Percentiles rank a stretch among this genome's conserved stretches.
Conservation (phyloP, 1,140 invertebrate species). For the Cotesia chilonis region DNA sequence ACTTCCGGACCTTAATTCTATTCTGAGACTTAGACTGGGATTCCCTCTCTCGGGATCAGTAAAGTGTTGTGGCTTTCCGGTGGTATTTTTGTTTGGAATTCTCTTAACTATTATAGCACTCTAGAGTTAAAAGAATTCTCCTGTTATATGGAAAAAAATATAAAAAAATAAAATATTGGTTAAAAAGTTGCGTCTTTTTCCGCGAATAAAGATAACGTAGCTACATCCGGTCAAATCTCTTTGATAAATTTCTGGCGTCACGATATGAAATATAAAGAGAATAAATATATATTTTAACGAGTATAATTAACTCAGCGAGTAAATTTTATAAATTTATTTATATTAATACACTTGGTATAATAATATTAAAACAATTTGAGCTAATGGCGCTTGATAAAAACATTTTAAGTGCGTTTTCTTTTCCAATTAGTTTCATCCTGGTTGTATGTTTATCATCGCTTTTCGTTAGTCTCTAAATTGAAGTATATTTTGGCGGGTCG, state of each 20-base stretch:
- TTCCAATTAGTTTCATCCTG: background rate
- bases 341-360: background rate
- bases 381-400: background rate
- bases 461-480: constrained; percentile 17
- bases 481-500: constrained; percentile 28
- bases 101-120: background rate
- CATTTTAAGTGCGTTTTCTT: background rate
- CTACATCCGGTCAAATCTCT: constrained; percentile 17
- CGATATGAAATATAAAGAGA: constrained; percentile 8
- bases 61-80: constrained; percentile 27
- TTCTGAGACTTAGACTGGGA: constrained; percentile 14
- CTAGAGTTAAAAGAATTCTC: background rate
- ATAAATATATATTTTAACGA: background rate
- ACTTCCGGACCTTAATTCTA: constrained; percentile 19
- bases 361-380: background rate
- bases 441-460: constrained; percentile 22
- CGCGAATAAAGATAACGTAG: constrained; percentile 15
- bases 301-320: background rate
- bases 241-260: constrained; percentile 23
- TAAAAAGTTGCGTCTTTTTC: constrained; percentile 9
- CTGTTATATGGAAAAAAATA: too few relatives aligned
- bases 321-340: background rate
- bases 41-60: constrained; percentile 16
- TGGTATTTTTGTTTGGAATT: constrained; percentile 16
- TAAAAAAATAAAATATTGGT: too few relatives aligned